These are phyloP conservation scores for Otolemur garnettii DNA, from an alignment of 2,113 vertebrate genomes.

Conservation along the genomic window DNA sequence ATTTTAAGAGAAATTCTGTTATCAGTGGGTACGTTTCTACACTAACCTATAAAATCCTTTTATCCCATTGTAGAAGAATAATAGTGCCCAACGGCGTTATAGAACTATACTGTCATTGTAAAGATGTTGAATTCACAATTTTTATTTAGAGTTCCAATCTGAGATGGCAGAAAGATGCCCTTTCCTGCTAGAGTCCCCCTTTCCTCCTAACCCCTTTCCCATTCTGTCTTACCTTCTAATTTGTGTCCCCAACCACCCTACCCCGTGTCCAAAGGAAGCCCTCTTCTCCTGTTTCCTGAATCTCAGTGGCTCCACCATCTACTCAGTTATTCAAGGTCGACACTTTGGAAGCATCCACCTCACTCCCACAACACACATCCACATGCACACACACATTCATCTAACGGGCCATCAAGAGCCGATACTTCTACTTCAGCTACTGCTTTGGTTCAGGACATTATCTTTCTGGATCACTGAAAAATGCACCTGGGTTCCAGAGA, in stretches of 20 bases:
- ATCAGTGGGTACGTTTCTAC: not conserved
- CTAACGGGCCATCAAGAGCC: not conserved
- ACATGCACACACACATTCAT: rapidly evolving
- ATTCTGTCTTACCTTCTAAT: not conserved
- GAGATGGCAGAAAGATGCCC: not conserved
- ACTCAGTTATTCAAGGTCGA: not conserved
- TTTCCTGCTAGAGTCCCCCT: not conserved
- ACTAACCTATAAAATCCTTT: not conserved
- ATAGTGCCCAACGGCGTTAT: not conserved
- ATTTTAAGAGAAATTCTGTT: not conserved
- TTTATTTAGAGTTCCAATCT: not conserved
- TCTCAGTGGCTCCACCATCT: not conserved
- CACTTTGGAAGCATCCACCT: not conserved
- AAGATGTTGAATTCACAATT: not conserved
- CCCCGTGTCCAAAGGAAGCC: not conserved
- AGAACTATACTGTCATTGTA: not conserved
- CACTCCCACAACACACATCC: too few relatives aligned
- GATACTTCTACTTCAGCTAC: not conserved
- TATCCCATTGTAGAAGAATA: not conserved
- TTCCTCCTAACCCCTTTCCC: not conserved
- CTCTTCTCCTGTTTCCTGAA: not conserved
- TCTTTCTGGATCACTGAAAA: not conserved
- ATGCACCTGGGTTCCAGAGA: not conserved
- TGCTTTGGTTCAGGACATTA: not conserved
- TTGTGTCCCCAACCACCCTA: not conserved